These are phyloP conservation scores for Pampus argenteus DNA, from an alignment of 2,797 vertebrate species.

Conservation along the genomic window DNA sequence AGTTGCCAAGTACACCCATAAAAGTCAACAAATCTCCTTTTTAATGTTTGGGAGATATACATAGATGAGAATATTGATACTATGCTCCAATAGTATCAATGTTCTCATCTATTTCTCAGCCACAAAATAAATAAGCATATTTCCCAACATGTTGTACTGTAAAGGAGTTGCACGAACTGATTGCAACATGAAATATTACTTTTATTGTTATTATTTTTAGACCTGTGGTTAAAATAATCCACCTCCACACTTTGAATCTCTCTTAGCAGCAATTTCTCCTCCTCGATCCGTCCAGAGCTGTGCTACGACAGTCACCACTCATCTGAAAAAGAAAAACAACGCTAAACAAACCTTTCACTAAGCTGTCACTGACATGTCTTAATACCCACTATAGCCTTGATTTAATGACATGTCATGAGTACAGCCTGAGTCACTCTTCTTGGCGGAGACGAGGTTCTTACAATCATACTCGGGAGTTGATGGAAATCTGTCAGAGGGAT, in stretches of 20 bases:
- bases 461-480: conserved; percentile 69
- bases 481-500: conserved; percentile 69
- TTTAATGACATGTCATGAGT: conserved; percentile 69
- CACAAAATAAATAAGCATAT: no score
- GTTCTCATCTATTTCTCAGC: no score
- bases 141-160: background rate
- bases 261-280: background rate
- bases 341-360: conserved; percentile 72
- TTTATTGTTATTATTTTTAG: background rate
- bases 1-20: background rate
- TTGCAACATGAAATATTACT: background rate
- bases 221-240: background rate
- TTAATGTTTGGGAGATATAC: no score
- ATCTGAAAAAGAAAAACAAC: conserved; percentile 56
- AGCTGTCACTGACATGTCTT: conserved; percentile 74
- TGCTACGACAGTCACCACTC: background rate
- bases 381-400: conserved; percentile 65
- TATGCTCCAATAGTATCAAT: no score
- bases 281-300: background rate
- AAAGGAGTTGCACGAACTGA: background rate
- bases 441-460: conserved; percentile 60
- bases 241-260: background rate
- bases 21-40: no score
- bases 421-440: conserved; percentile 66
- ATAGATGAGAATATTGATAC: no score